Base-by-base conservation (phyloP, 2,888 invertebrate genomes). In the Harpalus rufipes region DNA sequence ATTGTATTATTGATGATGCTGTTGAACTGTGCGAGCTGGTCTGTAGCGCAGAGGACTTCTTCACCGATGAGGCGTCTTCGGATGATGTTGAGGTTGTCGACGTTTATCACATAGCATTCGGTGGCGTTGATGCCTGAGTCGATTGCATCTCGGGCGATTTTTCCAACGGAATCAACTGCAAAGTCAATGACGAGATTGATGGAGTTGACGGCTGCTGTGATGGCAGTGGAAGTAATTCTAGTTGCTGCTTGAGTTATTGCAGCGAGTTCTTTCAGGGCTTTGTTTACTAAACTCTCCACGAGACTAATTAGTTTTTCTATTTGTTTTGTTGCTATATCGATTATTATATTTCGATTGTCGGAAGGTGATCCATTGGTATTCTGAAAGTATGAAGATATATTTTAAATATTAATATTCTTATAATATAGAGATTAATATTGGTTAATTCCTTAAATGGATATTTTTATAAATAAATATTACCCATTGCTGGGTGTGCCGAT, bases 41-140 rank as follows among this genome's bases (percentile, higher is more conserved):
- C 25, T 7, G 81, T 81, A 10, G 39, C 81, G 25, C 81, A 81
- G 4, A n/a, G 0, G 8, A 81, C 56, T 68, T 81, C 81, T 6
- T 81, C 81, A 0, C 32, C 58, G n/a, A 81, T 1, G 8, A 81
- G 68, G 7, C 56, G 21, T 5, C 65, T 16, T 12, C 58, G 68
- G 6, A 81, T 51, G n/a, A 25, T 44, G 44, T 65, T 56, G 14
- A 81, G 18, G 7, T 81, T 8, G 32, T 81, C 81, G 18, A 81
- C 16, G n/a, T 18, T 81, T 10, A 7, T 25, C n/a, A 81, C 68
- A 8, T 68, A 68, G 25, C 81, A 81, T 25, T 81, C 81, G 18
- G 81, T 68, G n/a, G 68, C 68, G 56, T 81, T 68, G 16, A 81
- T 44, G n/a, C 81, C 81, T 7, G 39, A 25, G n/a, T 80, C 39